These are phyloP conservation scores for Drosophila ambigua DNA, from an alignment of 1,140 invertebrate species.

Conservation along the genomic window DNA sequence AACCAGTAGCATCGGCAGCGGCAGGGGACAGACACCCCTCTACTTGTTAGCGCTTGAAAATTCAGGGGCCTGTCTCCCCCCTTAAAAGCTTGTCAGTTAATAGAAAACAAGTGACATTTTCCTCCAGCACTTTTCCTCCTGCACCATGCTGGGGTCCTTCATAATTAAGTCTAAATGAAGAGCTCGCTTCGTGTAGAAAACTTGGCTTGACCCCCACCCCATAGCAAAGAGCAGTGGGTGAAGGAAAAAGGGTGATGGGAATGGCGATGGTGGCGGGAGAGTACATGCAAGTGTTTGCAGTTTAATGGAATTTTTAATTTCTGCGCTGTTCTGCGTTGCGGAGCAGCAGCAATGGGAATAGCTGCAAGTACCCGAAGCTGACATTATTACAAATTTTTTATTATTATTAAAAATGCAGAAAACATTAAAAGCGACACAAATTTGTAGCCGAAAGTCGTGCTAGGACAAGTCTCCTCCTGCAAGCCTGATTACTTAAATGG, in stretches of 20 bases:
- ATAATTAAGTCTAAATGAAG: constrained; percentile 68
- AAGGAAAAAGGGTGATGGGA: not conserved
- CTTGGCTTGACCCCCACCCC: constrained; percentile 24
- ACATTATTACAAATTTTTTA: constrained; percentile 65
- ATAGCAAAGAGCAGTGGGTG: not conserved
- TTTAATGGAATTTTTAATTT: constrained; percentile 81
- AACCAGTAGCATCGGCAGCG: not conserved
- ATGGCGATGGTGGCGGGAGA: not conserved
- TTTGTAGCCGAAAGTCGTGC: constrained; percentile 43
- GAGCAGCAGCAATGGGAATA: constrained; percentile 33
- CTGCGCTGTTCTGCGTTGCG: constrained; percentile 18
- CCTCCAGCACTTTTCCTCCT: not conserved
- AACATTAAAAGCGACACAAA: constrained; percentile 48
- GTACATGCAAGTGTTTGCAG: constrained; percentile 66
- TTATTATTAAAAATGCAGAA: constrained; percentile 66
- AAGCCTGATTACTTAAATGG: constrained; percentile 46
- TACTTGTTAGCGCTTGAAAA: not conserved
- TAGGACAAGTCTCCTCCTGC: not conserved
- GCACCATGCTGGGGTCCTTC: constrained; percentile 23
- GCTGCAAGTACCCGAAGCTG: constrained; percentile 25
- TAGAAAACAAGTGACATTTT: constrained; percentile 55
- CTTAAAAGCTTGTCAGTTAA: constrained; percentile 64
- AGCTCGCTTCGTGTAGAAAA: constrained; percentile 25
- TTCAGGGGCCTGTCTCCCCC: constrained; percentile 12
- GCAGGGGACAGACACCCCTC: too few relatives aligned